A percentile compares a stretch with the other conserved stretches of the same genome.
phyloP scores from a whole-genome alignment of 1,140 invertebrate genomes.

The Drosophila repleta region DNA sequence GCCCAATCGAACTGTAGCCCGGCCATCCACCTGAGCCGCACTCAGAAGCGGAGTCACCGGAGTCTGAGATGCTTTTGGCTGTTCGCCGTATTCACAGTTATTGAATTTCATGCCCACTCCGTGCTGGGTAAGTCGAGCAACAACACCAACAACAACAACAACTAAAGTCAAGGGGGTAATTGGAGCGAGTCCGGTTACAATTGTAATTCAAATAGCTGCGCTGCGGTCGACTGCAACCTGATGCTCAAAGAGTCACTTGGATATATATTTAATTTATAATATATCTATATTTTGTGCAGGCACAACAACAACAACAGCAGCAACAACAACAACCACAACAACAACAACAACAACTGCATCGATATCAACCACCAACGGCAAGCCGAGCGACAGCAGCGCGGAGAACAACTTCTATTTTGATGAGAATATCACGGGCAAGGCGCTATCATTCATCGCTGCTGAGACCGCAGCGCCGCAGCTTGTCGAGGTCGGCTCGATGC shows the following conservation, averaged over 20 bases:
- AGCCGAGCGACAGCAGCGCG: slow-evolving; percentile 25
- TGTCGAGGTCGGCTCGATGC: slow-evolving; percentile 28
- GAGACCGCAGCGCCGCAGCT: slow-evolving; percentile 11
- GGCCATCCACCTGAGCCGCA: background rate
- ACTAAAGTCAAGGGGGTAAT: no score
- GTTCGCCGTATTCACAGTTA: slow-evolving; percentile 48
- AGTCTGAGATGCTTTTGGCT: slow-evolving; percentile 51
- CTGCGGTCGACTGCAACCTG: no score
- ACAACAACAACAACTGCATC: slow-evolving; percentile 5
- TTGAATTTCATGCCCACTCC: slow-evolving; percentile 49
- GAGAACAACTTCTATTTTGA: slow-evolving; percentile 60
- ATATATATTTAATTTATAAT: no score
- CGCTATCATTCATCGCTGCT: slow-evolving; percentile 34
- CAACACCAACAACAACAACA: no score
- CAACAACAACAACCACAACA: slow-evolving; percentile 23
- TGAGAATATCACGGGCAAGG: slow-evolving; percentile 57
- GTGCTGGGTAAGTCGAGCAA: slow-evolving; percentile 48
- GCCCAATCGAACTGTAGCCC: slow-evolving; percentile 5
- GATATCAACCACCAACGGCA: slow-evolving; percentile 2
- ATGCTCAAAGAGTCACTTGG: no score
- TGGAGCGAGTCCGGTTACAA: slow-evolving; percentile 2
- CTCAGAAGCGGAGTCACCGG: background rate
- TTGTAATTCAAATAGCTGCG: slow-evolving; percentile 1
- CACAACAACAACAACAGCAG: slow-evolving; percentile 38
- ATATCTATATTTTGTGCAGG: slow-evolving; percentile 15